These are phyloP conservation scores for Tetramorium simillimum DNA, from an alignment of 1,140 invertebrate species.

Conservation along the genomic window DNA sequence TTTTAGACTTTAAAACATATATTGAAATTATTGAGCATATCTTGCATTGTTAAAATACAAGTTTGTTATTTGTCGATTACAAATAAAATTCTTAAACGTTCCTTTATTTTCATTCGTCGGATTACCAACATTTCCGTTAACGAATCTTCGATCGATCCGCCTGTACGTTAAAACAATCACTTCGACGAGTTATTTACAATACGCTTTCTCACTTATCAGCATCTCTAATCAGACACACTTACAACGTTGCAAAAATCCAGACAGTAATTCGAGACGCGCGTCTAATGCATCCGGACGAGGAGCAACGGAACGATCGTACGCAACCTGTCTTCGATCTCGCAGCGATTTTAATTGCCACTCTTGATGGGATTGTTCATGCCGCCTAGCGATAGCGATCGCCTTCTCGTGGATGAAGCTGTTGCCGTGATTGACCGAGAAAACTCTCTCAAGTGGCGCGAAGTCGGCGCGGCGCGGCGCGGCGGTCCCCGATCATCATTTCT, in stretches of 20 bases:
- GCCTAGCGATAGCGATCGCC: background rate
- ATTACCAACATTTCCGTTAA: background rate
- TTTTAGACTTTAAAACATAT: background rate
- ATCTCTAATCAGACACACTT: constrained; percentile 54
- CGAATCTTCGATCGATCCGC: background rate
- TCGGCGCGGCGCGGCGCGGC: too few species aligned
- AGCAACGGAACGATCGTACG: background rate
- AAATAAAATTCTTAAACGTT: background rate
- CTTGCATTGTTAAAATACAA: background rate
- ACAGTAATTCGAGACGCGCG: constrained; percentile 4
- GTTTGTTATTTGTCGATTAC: background rate
- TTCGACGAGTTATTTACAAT: constrained; percentile 52
- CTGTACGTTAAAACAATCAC: constrained; percentile 25
- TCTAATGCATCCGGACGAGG: background rate
- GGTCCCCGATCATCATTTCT: background rate
- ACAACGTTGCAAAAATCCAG: constrained; percentile 18
- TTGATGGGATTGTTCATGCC: background rate
- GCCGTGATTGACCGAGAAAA: constrained; percentile 25
- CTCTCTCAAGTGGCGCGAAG: background rate
- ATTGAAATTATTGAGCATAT: background rate
- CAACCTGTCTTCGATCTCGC: background rate
- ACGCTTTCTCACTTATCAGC: constrained; percentile 52
- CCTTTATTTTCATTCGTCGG: background rate
- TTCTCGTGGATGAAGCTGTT: background rate
- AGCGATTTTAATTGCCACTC: constrained; percentile 5